phyloP scores from a whole-genome alignment of 2,113 vertebrate species.

The Chascanopsetta lugubris region DNA sequence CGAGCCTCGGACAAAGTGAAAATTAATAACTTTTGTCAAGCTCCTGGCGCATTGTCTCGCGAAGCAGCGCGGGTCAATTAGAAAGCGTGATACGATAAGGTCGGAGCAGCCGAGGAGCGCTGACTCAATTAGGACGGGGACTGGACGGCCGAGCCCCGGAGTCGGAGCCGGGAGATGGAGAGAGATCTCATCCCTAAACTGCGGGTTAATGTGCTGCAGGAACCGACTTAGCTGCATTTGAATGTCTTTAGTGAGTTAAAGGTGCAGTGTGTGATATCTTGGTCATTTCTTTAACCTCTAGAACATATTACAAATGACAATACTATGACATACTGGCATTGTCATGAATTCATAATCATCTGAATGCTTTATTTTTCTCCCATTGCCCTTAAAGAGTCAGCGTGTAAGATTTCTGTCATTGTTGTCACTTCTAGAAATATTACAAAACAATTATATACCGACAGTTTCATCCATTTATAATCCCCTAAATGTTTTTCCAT shows the following conservation, averaged over 20 bases:
- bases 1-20: slow-evolving; percentile 99
- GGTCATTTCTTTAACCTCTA: too few relatives aligned
- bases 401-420: too few relatives aligned
- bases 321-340: too few relatives aligned
- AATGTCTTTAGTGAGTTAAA: slow-evolving; percentile 60
- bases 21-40: slow-evolving; percentile 99
- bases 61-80: slow-evolving; percentile 98
- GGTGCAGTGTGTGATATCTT: too few relatives aligned
- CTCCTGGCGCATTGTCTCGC: slow-evolving; percentile 96
- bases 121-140: slow-evolving; percentile 93
- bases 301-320: too few relatives aligned
- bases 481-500: too few relatives aligned
- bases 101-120: slow-evolving; percentile 91
- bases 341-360: too few relatives aligned
- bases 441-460: too few relatives aligned
- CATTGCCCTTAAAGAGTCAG: too few relatives aligned
- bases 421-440: too few relatives aligned
- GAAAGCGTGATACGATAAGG: slow-evolving; percentile 98
- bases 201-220: slow-evolving; percentile 68
- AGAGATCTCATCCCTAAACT: slow-evolving; percentile 74
- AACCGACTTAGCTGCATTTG: slow-evolving; percentile 61
- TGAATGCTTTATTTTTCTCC: too few relatives aligned
- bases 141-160: slow-evolving; percentile 68
- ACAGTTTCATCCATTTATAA: too few relatives aligned
- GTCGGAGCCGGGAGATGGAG: slow-evolving; percentile 56